Evolutionary conservation across 2,888 invertebrate genomes (phyloP).

Genomic region (Podabrus alpinus): DNA sequence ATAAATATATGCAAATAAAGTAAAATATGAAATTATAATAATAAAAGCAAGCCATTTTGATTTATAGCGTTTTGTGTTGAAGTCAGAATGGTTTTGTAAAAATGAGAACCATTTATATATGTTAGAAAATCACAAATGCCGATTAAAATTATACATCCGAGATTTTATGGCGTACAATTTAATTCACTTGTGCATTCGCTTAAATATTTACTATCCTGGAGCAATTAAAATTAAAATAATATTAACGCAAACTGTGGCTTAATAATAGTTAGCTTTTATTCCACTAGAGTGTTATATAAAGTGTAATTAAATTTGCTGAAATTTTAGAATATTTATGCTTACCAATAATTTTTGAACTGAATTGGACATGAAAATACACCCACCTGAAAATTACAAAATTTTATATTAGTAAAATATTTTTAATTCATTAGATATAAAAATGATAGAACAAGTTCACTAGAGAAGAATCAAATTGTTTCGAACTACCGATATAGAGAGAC

Average conservation of each 20-base stretch:
- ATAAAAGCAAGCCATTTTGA: neutral
- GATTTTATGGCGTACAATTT: neutral
- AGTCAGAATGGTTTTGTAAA: neutral
- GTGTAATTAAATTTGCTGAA: neutral
- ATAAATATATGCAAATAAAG: neutral
- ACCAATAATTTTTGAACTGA: too few species aligned
- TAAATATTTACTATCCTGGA: neutral
- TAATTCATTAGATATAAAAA: too few species aligned
- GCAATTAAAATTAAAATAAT: neutral
- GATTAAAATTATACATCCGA: slow-evolving; percentile 1
- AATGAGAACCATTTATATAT: neutral
- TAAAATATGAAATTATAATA: neutral
- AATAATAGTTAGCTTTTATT: neutral
- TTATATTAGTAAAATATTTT: too few species aligned
- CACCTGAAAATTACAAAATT: neutral
- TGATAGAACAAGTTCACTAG: too few species aligned
- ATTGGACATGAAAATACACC: neutral
- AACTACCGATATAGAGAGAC: too few species aligned
- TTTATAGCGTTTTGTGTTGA: neutral
- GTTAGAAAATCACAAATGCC: neutral
- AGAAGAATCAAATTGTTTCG: too few species aligned
- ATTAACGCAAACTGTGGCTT: neutral
- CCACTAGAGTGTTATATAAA: neutral
- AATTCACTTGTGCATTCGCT: neutral
- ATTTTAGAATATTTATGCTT: neutral